phyloP scores from a whole-genome alignment of 2,888 invertebrate species.

The Lithodes maja region DNA sequence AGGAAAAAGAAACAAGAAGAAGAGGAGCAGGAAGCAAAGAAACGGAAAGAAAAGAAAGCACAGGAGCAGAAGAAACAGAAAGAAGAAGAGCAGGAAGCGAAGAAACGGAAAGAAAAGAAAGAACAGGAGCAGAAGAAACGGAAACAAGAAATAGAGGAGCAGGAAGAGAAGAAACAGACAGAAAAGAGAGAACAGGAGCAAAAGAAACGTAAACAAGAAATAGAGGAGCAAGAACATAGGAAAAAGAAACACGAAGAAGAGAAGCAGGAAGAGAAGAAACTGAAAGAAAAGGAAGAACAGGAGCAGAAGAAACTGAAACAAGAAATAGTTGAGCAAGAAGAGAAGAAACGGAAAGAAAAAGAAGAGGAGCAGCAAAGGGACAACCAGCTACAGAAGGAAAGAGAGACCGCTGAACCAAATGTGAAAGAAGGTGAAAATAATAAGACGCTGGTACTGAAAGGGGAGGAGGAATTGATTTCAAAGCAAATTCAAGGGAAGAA shows the following conservation, averaged over 20 bases:
- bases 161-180: not conserved
- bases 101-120: not conserved
- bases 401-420: not conserved
- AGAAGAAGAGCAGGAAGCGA: not conserved
- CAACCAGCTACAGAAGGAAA: not conserved
- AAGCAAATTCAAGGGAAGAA: too few species aligned
- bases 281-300: not conserved
- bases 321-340: not conserved
- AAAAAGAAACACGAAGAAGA: not conserved
- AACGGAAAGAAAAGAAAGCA: not conserved
- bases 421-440: not conserved
- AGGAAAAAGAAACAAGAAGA: not conserved
- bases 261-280: not conserved
- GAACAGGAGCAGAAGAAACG: not conserved
- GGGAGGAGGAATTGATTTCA: not conserved
- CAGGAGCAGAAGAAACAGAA: not conserved
- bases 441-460: not conserved
- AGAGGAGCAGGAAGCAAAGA: not conserved
- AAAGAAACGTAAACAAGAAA: not conserved
- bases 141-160: not conserved
- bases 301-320: not conserved
- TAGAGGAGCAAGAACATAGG: not conserved
- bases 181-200: not conserved
- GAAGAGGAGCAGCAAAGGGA: not conserved
- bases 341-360: not conserved